Base-by-base conservation (phyloP, 2,797 vertebrate species). In the Chelon labrosus region DNA sequence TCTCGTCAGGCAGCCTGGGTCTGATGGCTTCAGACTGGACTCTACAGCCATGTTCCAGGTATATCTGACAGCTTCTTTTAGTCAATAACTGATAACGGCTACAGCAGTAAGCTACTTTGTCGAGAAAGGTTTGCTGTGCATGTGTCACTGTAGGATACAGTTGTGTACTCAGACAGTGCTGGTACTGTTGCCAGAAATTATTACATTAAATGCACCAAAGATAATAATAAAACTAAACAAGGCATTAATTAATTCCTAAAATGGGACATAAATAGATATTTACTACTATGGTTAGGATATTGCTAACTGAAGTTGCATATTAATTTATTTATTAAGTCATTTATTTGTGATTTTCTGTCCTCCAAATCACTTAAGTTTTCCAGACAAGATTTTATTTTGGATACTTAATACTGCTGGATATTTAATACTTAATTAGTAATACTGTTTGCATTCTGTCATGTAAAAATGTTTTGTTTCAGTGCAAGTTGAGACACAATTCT, bases 1-100 rank as follows among this genome's bases (percentile, higher is more conserved):
- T 0, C 89, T 98, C 12, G 95, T 97, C 84, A 95, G 91, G 80
- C 97, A 98, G 75, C 96, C 97, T 0, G 97, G 97, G 4, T 97
- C 97, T 2, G 97, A 99, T 69, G 97, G 97, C 37, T 99, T 99
- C 86, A 95, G 94, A 81, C 77, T 99, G 17, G 96, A 98, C 79
- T 97, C 97, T 7, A 91, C 94, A 25, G 94, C 97, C 52, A 93
- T 99, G 67, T 99, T 99, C 90, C 97, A 98, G 96, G 97, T 95
- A 81, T 27, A n/a, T 54, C 8, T 57, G 35, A 39, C 10, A 60
- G 1, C 41, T 60, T 25, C 47, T 65, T 41, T 17, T 7, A 46
- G 17, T 10, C 22, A 53, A 0, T 20, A 4, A 12, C 22, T 35
- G 1, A 67, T 46, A 13, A 17, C 44, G 7, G 44, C 44, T 47